These are phyloP conservation scores for Staurois parvus DNA, from an alignment of 2,797 vertebrate species.

Conservation along the genomic window DNA sequence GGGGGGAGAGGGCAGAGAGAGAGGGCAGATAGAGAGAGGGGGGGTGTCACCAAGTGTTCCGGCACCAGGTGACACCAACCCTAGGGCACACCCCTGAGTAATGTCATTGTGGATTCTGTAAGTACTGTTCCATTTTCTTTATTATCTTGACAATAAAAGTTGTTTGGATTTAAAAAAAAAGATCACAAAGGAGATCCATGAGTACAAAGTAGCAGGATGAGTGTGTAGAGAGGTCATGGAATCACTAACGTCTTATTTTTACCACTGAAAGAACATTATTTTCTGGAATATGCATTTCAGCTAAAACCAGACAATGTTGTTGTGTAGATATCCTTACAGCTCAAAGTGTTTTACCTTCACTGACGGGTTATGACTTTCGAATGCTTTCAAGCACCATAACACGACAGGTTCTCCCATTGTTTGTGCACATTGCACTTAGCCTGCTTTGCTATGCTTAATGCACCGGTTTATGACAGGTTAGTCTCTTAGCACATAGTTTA, in stretches of 20 bases:
- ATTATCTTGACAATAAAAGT: too few relatives aligned
- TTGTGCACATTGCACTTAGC: background rate
- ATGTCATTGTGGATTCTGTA: too few relatives aligned
- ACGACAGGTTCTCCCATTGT: constrained; percentile 1
- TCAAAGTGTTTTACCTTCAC: background rate
- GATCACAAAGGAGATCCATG: background rate
- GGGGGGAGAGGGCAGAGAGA: too few relatives aligned
- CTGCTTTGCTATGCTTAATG: background rate
- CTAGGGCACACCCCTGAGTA: too few relatives aligned
- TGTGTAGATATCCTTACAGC: background rate
- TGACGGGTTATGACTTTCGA: background rate
- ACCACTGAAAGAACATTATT: background rate
- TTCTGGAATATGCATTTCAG: background rate
- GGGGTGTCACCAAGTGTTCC: too few relatives aligned
- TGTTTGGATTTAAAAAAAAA: too few relatives aligned
- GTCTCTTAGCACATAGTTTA: background rate
- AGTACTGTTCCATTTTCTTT: too few relatives aligned
- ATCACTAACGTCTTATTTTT: background rate
- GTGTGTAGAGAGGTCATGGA: background rate
- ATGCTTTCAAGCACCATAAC: background rate
- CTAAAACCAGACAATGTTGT: background rate
- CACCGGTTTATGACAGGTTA: background rate
- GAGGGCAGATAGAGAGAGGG: too few relatives aligned
- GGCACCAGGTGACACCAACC: too few relatives aligned
- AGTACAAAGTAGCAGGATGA: background rate